Evolutionary conservation across 1,140 invertebrate species (phyloP), one percentile per base, ranked within the genome.

Genomic region (Papilio helenus): DNA sequence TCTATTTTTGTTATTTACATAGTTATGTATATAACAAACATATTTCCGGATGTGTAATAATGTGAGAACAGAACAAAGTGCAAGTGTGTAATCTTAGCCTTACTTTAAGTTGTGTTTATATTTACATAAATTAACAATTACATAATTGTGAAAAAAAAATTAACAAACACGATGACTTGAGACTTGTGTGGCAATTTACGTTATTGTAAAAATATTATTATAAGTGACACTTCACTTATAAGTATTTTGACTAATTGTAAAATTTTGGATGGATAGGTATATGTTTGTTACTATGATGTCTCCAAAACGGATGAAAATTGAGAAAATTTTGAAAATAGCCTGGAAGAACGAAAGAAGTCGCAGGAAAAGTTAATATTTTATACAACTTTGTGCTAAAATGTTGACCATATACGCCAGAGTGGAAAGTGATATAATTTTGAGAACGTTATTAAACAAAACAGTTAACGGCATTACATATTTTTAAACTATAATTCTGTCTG

Each of bases 341-440:
- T n/a, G n/a, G n/a, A n/a, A n/a, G n/a, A n/a, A n/a, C n/a, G n/a
- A n/a, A n/a, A n/a, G n/a, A n/a, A n/a, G 34, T 39, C 3, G 34
- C 1, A 5, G 34, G 5, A 34, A 34, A 34, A 1, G 34, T 34
- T 34, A 34, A 5, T 49, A 16, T 49, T 49, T 49, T 55, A n/a
- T n/a, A 55, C 51, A 55, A 49, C 46, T 49, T 55, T n/a, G 18
- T 55, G 18, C 18, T 55, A 55, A 8, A n/a, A 55, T 20, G 14
- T 4, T 14, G 51, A 7, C 0, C 16, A 0, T 18, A 8, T 55
- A 55, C 16, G 16, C n/a, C 51, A 55, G 51, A 55, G 44, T 7
- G 18, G 51, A 55, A 55, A 55, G 51, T 55, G 51, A 55, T 55
- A 55, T 55, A 55, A 55, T 49, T 49, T 49, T 49, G 16, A n/a